Conservation (phyloP, 2,888 invertebrate genomes). For the Troides aeacus region DNA sequence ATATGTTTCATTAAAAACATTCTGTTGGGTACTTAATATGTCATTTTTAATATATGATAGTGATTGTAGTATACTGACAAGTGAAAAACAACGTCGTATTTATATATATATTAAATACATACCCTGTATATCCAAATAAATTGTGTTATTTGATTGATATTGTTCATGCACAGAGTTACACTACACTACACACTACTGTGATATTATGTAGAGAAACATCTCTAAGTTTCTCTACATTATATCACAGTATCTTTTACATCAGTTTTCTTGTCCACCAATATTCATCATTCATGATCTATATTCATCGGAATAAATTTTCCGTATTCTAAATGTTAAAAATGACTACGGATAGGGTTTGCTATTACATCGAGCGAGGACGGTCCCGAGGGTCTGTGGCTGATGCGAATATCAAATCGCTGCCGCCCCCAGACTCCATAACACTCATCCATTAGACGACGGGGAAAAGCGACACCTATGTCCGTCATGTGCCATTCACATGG, state of each 20-base stretch:
- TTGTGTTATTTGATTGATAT: background rate
- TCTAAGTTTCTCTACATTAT: background rate
- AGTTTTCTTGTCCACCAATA: slow-evolving; percentile 30
- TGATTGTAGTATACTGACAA: too few species aligned
- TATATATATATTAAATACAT: background rate
- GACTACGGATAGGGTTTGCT: slow-evolving; percentile 55
- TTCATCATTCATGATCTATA: slow-evolving; percentile 39
- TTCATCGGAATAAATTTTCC: slow-evolving; percentile 51
- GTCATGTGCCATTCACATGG: slow-evolving; percentile 51
- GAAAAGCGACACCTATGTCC: slow-evolving; percentile 59
- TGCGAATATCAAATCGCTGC: slow-evolving; percentile 75
- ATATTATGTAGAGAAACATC: too few species aligned
- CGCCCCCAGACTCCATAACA: slow-evolving; percentile 72
- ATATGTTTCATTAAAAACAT: slow-evolving; percentile 6
- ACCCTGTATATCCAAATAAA: too few species aligned
- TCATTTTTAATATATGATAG: too few species aligned
- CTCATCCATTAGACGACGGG: slow-evolving; percentile 66
- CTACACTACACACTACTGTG: too few species aligned
- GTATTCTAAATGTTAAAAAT: slow-evolving; percentile 56
- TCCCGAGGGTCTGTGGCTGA: slow-evolving; percentile 65
- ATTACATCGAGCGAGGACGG: slow-evolving; percentile 65
- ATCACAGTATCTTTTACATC: background rate
- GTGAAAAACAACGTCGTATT: too few species aligned
- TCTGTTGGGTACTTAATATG: slow-evolving; percentile 1
- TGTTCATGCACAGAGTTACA: too few species aligned